Base-by-base conservation (phyloP, 2,113 vertebrate genomes). In the Paradisaea rubra region DNA sequence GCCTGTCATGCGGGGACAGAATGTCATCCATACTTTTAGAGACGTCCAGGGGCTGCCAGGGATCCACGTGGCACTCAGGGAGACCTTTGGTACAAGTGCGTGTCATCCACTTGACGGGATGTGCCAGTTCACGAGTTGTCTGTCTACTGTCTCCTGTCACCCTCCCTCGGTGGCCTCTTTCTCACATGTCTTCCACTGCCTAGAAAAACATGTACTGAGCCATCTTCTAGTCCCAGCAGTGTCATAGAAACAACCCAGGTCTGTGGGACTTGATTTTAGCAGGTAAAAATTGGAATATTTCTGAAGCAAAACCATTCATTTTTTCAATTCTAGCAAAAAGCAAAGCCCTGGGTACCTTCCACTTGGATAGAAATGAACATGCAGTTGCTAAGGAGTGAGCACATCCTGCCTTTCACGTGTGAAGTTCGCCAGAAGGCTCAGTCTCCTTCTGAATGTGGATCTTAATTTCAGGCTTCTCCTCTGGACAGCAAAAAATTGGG, bases 121-220 rank as follows among this genome's bases (percentile, higher is more conserved):
- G 80, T 95, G 66, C 70, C 65, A 41, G 52, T 72, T 83, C 41
- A 12, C 3, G 16, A 63, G 61, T 35, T 81, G 78, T 82, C 93
- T 95, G 96, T 57, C 79, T 87, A 0, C 60, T 89, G 61, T 95
- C 82, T 96, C 54, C 71, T 69, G 66, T 94, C 95, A 89, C 88
- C 81, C 42, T 45, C 63, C 54, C 37, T 24, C 2, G 0, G 42
- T 71, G 88, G 28, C 86, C 87, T 65, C 81, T 54, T 69, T 31
- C 49, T 64, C 73, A 50, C 25, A 1, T 39, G 11, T 88, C 86
- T 64, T 88, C 49, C 19, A 2, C 23, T 73, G 22, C 49, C 21
- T 52, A 7, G 5, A 15, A 63, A 41, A 64, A 41, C 25, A 11
- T 0, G 0, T 22, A 5, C 11, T 15, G 54, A 63, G 39, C 54